Percentiles rank a stretch among this genome's conserved stretches.
These are phyloP conservation scores for Tiliacea aurago DNA, from an alignment of 2,888 invertebrate genomes.

Conservation along the genomic window DNA sequence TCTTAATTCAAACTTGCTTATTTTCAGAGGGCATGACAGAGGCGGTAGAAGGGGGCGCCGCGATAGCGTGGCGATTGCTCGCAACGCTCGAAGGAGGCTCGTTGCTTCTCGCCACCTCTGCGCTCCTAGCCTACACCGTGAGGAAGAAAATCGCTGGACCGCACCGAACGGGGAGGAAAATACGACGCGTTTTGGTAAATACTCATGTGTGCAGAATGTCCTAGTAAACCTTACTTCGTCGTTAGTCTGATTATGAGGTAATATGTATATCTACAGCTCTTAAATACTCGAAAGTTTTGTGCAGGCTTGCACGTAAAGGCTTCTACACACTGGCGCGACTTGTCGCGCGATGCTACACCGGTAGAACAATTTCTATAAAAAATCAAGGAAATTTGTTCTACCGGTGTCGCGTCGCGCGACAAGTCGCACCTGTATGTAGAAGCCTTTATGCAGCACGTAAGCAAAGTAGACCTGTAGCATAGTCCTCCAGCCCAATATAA, in stretches of 20 bases:
- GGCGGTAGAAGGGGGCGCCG: conserved; percentile 78
- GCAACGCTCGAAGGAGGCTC: conserved; percentile 86
- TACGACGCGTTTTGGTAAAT: conserved; percentile 80
- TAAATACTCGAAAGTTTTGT: not conserved
- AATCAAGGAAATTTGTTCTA: too few relatives aligned
- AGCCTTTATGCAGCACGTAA: too few relatives aligned
- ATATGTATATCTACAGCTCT: not conserved
- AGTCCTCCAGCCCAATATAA: not conserved
- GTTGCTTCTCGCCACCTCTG: conserved; percentile 80
- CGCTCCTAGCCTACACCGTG: conserved; percentile 81
- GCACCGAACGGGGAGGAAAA: conserved; percentile 55
- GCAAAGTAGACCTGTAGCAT: not conserved
- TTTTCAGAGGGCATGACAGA: conserved; percentile 76
- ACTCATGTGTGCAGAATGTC: not conserved
- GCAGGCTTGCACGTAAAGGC: too few relatives aligned
- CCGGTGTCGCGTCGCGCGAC: too few relatives aligned
- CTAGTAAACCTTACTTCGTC: not conserved
- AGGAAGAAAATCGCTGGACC: conserved; percentile 67
- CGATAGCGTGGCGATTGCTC: conserved; percentile 84
- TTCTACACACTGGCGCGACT: too few relatives aligned
- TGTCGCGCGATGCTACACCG: too few relatives aligned
- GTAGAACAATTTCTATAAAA: too few relatives aligned
- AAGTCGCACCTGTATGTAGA: too few relatives aligned
- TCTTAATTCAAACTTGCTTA: not conserved
- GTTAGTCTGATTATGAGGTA: not conserved